phyloP scores from a whole-genome alignment of 2,113 vertebrate genomes.

The Crocuta crocuta region DNA sequence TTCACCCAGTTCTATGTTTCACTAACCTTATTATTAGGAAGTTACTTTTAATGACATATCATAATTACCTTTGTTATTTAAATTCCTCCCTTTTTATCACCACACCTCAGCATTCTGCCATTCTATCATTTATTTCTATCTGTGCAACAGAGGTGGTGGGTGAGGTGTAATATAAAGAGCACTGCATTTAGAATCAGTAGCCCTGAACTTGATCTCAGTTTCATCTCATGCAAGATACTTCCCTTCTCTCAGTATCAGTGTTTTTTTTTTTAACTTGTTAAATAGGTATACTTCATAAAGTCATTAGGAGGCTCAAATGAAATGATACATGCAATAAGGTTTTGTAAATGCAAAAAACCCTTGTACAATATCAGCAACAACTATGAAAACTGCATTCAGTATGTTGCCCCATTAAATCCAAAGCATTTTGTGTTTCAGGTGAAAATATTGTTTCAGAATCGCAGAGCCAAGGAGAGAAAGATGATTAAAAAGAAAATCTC shows the following conservation, averaged over 20 bases:
- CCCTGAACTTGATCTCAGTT: neutral
- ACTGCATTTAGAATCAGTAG: neutral
- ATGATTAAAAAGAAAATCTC: slow-evolving; percentile 96
- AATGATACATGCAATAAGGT: neutral
- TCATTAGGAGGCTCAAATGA: slow-evolving; percentile 26
- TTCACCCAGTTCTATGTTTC: slow-evolving; percentile 23
- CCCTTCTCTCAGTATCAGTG: neutral
- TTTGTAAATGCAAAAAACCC: slow-evolving; percentile 23
- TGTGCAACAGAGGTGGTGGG: neutral
- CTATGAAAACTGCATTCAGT: neutral
- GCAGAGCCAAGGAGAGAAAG: slow-evolving; percentile 95
- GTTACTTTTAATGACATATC: neutral
- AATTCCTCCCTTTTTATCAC: neutral
- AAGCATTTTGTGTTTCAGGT: slow-evolving; percentile 87
- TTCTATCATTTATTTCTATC: slow-evolving; percentile 23
- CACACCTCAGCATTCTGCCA: neutral
- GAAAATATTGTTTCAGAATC: slow-evolving; percentile 98
- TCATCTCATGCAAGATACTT: neutral
- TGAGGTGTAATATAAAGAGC: slow-evolving; percentile 38
- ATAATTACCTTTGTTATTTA: slow-evolving; percentile 21
- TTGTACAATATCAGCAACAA: neutral
- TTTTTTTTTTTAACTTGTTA: neutral
- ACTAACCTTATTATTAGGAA: neutral
- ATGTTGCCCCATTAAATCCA: neutral
- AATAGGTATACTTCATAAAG: neutral